Base-by-base conservation (phyloP, 2,888 invertebrate genomes). In the Caenorhabditis doughertyi region DNA sequence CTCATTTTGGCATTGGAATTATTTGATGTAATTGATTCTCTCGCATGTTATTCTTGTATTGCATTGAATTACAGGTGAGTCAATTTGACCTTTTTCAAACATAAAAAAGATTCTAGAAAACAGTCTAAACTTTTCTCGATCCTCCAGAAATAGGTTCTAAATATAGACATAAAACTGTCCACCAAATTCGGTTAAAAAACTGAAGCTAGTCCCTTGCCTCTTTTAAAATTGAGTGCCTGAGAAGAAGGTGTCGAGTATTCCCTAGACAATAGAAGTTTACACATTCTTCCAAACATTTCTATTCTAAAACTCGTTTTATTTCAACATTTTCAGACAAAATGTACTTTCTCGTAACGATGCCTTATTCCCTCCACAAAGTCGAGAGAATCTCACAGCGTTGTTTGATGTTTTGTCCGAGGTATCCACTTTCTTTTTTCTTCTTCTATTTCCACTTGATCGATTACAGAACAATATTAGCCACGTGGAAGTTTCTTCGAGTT, bases 21-120 rank as follows among this genome's bases (percentile, higher is more conserved):
- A 0, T 32, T 65, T 5, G 56, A 71, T 23, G 16, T 79, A 21
- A 64, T 71, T 44, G 70, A 79, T 13, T 70, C 64, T 8, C 32
- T 79, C 49, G 80, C 80, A 0, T 81, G 81, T 60, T 81, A 81
- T 53, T 81, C 81, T 8, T 81, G 81, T 65, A 21, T 81, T 16
- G 81, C 81, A 7, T 29, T 81, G 21, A 81, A 81, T 32, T 81
- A 81, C 65, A 81, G 81, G 81, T 81, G 9, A 8, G 39, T 32
- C 9, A 7, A 32, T 32, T 9, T 32, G 9, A 32, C 5, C 4
- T 7, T 32, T 32, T 9, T 32, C 32, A 32, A 32, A 32, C 32
- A 7, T 32, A 32, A 4, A 32, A 32, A 32, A 32, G n/a, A n/a
- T n/a, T n/a, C n/a, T n/a, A n/a, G n/a, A n/a, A n/a, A n/a, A n/a